These are phyloP conservation scores for Oreochromis niloticus DNA, from an alignment of 2,113 vertebrate genomes.

Conservation along the genomic window DNA sequence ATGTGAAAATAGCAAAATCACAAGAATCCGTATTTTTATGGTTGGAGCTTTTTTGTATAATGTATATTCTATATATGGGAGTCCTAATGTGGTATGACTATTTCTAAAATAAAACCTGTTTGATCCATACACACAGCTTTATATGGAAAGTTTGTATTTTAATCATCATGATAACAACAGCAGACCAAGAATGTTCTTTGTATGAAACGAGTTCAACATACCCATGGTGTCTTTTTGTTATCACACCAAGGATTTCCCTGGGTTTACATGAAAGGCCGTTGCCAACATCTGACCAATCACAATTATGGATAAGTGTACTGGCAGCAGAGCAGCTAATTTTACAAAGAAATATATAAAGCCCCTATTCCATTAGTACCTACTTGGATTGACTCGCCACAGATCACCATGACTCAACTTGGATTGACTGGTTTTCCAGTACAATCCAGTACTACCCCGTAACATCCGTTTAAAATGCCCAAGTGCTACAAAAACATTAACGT, in stretches of 20 bases:
- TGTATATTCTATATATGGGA: background rate
- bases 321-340: background rate
- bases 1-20: background rate
- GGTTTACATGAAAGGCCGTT: accelerated
- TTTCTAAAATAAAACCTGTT: background rate
- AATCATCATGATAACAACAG: too few species aligned
- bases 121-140: background rate
- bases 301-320: background rate
- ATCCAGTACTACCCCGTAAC: background rate
- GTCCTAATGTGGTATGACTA: accelerated
- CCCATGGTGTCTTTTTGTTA: background rate
- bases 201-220: background rate
- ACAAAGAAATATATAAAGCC: background rate
- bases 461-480: too few species aligned
- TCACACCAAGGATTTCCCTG: background rate
- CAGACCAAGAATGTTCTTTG: too few species aligned
- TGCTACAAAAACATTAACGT: too few species aligned
- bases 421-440: background rate
- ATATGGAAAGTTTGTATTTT: background rate
- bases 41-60: background rate
- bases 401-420: accelerated
- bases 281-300: background rate
- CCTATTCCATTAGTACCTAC: background rate
- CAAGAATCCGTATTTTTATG: background rate
- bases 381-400: background rate